phyloP scores from a whole-genome alignment of 92 coral and sea anemone species.

The Palythoa grandiflora region DNA sequence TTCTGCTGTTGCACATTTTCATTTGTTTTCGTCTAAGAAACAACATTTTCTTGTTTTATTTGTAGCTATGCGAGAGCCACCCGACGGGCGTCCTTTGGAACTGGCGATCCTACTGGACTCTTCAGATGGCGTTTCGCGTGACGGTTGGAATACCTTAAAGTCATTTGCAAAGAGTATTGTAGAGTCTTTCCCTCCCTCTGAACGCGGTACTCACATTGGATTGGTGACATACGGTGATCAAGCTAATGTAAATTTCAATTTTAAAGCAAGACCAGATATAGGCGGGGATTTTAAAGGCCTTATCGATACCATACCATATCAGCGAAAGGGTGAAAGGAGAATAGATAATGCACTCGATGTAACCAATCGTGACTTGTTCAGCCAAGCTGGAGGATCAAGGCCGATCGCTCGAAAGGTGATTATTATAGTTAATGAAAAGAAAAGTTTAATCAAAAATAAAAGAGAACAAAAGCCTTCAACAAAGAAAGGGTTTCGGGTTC shows the following conservation, averaged over 20 bases:
- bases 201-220: slow-evolving; percentile 64
- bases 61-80: background rate
- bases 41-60: background rate
- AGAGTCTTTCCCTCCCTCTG: slow-evolving; percentile 54
- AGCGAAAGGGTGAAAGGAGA: slow-evolving; percentile 39
- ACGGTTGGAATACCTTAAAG: slow-evolving; percentile 11
- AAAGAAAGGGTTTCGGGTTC: too few relatives aligned
- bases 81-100: slow-evolving; percentile 32
- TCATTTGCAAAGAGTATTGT: slow-evolving; percentile 52
- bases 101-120: slow-evolving; percentile 32
- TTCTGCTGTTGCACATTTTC: background rate
- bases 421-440: too few relatives aligned
- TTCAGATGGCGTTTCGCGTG: slow-evolving; percentile 22
- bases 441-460: too few relatives aligned
- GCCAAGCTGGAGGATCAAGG: slow-evolving; percentile 76
- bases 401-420: slow-evolving; percentile 80
- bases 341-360: slow-evolving; percentile 78
- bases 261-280: background rate
- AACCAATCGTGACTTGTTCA: slow-evolving; percentile 68
- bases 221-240: slow-evolving; percentile 60
- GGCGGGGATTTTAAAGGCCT: background rate
- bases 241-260: slow-evolving; percentile 25
- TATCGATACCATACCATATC: slow-evolving; percentile 24
- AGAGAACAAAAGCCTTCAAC: too few relatives aligned
- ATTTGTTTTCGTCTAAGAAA: background rate